Evolutionary conservation across 2,113 vertebrate species (phyloP), one percentile per base, ranked within the genome.

Genomic region (Paradoxurus hermaphroditus): DNA sequence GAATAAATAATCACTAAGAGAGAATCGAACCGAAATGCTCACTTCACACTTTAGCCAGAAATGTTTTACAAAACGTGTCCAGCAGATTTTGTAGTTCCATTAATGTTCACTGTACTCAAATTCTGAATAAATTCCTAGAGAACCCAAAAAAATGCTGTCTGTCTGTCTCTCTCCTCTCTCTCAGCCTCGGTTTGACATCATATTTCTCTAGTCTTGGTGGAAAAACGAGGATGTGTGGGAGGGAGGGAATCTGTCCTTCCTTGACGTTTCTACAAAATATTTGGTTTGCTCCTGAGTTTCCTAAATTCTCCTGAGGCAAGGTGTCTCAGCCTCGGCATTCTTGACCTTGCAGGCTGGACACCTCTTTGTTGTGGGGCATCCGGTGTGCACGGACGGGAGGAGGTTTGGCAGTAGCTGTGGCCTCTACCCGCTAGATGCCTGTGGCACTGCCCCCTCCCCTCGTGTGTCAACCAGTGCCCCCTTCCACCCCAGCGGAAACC

Each of bases 1-100:
- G 84, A 96, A 81, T 53, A 73, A 91, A 89, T 51, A 65, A 72
- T 90, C 81, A 68, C 53, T 7, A 44, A 90, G 91, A 92, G 34
- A 75, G n/a, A 91, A 79, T 87, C 1, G 7, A 63, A 65, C 81
- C 86, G 36, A 63, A 87, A 75, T 31, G 59, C 16, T 46, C 51
- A 78, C 83, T 92, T 90, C n/a, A 84, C 41, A 84, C 62, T 95
- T 68, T 31, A 86, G 79, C 73, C 44, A 68, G 68, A 95, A 97
- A 87, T 44, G 12, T 78, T 92, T 93, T 86, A 78, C 13, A 63
- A 92, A 73, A 72, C 7, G 2, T 92, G 70, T 79, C 41, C 95
- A 85, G 88, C 68, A 92, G n/a, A 86, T 36, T 87, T 29, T 39
- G 65, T 39, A 73, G 27, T 83, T 94, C 78, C 65, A 31, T n/a